phyloP scores from a whole-genome alignment of 2,888 invertebrate species.

The Lasioglossum calceatum region DNA sequence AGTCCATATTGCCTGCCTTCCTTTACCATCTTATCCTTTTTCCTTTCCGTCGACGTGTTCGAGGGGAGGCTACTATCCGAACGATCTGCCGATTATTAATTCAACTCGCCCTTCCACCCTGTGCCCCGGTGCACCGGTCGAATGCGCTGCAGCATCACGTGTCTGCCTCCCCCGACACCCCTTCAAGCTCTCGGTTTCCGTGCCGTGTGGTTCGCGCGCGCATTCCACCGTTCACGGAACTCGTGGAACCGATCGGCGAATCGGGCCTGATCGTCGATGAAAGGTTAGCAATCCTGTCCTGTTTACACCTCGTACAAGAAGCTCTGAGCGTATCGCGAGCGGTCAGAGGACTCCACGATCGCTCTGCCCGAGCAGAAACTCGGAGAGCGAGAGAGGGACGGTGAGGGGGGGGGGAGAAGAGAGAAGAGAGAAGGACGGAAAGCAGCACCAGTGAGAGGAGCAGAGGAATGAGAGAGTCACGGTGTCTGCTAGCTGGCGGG shows the following conservation, averaged over 20 bases:
- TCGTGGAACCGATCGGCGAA: slow-evolving; percentile 15
- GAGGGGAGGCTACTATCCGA: slow-evolving; percentile 76
- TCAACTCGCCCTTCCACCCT: slow-evolving; percentile 76
- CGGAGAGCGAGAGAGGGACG: neutral
- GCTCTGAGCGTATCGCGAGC: slow-evolving; percentile 29
- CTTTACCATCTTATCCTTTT: slow-evolving; percentile 64
- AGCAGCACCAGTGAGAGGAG: slow-evolving; percentile 14
- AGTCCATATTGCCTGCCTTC: slow-evolving; percentile 78
- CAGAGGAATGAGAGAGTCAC: slow-evolving; percentile 59
- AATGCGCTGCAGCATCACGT: slow-evolving; percentile 24
- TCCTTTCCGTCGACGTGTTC: slow-evolving; percentile 61
- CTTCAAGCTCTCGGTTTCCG: neutral
- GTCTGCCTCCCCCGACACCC: neutral
- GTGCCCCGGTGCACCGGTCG: slow-evolving; percentile 36
- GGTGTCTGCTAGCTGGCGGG: slow-evolving; percentile 69
- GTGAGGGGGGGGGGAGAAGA: too few relatives aligned
- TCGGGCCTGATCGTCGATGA: slow-evolving; percentile 52
- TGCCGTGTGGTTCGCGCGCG: neutral
- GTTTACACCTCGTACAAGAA: slow-evolving; percentile 62
- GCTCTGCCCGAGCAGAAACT: neutral
- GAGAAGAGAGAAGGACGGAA: neutral
- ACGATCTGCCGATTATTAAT: slow-evolving; percentile 82
- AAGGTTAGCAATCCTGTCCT: slow-evolving; percentile 43
- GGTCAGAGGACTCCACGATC: slow-evolving; percentile 10
- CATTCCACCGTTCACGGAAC: slow-evolving; percentile 44